These are phyloP conservation scores for Onychomys leucogaster DNA, from an alignment of 2,797 vertebrate species.

Conservation along the genomic window DNA sequence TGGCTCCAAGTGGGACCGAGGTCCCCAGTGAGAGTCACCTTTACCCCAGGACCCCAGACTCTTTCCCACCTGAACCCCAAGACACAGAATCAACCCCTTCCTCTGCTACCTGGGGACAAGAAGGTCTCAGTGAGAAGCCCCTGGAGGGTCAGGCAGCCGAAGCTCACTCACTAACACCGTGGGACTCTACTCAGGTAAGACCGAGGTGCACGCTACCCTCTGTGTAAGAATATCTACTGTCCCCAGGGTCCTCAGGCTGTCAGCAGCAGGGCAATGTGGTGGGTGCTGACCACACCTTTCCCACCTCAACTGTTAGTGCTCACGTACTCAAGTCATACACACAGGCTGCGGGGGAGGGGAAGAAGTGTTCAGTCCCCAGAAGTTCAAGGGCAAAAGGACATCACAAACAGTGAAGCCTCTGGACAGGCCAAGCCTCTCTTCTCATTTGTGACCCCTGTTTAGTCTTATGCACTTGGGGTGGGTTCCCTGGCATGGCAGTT, in stretches of 20 bases:
- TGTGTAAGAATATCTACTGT: neutral
- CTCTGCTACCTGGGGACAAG: conserved; percentile 76
- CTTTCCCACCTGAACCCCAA: conserved; percentile 72
- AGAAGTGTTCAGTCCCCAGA: neutral
- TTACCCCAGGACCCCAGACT: conserved; percentile 79
- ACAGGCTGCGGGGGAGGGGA: neutral
- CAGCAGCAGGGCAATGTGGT: neutral
- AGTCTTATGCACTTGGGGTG: neutral
- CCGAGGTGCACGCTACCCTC: neutral
- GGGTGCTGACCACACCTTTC: neutral
- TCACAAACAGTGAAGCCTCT: neutral
- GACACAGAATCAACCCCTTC: conserved; percentile 81
- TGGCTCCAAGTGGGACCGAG: conserved; percentile 57
- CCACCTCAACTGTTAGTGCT: too few relatives aligned
- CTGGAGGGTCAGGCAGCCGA: conserved; percentile 74
- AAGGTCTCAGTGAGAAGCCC: conserved; percentile 71
- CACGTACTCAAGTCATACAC: neutral
- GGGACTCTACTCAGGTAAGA: conserved; percentile 91
- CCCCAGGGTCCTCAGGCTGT: neutral
- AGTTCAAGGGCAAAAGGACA: neutral
- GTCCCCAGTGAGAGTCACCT: conserved; percentile 52
- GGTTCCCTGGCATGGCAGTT: neutral
- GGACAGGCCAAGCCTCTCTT: neutral
- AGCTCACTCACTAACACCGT: conserved; percentile 85
- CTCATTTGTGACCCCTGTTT: neutral